Conservation (phyloP, 2,888 invertebrate genomes). For the Mantis religiosa region DNA sequence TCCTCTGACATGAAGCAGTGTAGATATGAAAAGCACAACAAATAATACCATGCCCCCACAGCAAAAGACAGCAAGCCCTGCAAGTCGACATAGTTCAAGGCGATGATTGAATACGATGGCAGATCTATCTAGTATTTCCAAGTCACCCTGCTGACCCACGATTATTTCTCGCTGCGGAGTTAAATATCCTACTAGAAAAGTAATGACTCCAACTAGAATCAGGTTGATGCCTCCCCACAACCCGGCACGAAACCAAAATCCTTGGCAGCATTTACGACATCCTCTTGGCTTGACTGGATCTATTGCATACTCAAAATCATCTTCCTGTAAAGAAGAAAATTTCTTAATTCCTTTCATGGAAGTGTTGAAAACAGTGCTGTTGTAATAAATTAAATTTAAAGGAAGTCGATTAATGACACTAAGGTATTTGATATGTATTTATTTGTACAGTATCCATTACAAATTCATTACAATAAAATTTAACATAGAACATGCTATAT, state of each 20-base stretch:
- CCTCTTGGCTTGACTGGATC: conserved; percentile 36
- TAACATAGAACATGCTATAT: too few species aligned
- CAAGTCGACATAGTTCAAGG: conserved; percentile 46
- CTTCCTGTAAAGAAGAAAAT: conserved; percentile 14
- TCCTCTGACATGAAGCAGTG: conserved; percentile 36
- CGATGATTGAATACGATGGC: conserved; percentile 46
- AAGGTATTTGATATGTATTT: too few species aligned
- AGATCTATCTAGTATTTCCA: conserved; percentile 42
- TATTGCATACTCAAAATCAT: conserved; percentile 43
- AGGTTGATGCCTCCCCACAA: conserved; percentile 47
- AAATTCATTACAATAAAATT: too few species aligned
- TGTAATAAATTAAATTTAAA: too few species aligned
- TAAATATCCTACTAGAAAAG: conserved; percentile 48
- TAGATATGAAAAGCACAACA: conserved; percentile 46
- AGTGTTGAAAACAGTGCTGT: too few species aligned
- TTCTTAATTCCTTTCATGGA: too few species aligned
- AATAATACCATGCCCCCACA: conserved; percentile 47
- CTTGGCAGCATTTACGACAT: conserved; percentile 31
- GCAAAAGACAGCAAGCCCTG: conserved; percentile 48
- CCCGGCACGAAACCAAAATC: conserved; percentile 45
- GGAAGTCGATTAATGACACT: too few species aligned
- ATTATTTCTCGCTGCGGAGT: conserved; percentile 44
- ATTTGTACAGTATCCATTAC: too few species aligned
- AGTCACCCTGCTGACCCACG: conserved; percentile 40
- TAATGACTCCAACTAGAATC: conserved; percentile 45